phyloP scores from a whole-genome alignment of 2,888 invertebrate species.

The Netelia melanura region DNA sequence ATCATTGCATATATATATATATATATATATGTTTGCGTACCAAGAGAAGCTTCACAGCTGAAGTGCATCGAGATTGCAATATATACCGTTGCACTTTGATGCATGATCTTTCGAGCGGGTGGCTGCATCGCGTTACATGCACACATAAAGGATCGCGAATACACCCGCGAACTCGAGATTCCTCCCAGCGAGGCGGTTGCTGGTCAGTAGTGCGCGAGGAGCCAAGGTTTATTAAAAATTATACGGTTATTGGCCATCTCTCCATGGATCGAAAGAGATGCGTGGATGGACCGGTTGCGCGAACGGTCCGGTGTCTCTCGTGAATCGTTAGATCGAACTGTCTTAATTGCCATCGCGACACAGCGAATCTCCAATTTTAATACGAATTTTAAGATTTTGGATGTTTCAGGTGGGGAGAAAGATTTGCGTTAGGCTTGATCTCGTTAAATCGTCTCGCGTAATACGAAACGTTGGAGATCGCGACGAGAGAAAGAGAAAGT shows the following conservation, averaged over 20 bases:
- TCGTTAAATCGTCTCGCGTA: constrained; percentile 8
- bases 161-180: constrained; percentile 38
- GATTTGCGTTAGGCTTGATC: neutral
- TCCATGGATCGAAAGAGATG: too few species aligned
- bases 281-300: too few species aligned
- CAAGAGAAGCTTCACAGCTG: constrained; percentile 38
- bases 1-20: constrained; percentile 19
- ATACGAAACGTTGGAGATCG: constrained; percentile 12
- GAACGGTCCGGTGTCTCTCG: too few species aligned
- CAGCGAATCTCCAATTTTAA: too few species aligned
- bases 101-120: constrained; percentile 72
- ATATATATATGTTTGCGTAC: neutral
- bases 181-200: constrained; percentile 62
- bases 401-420: neutral
- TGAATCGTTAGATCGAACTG: too few species aligned
- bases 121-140: constrained; percentile 36
- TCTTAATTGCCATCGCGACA: too few species aligned
- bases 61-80: constrained; percentile 63
- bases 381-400: too few species aligned
- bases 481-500: constrained; percentile 43
- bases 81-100: constrained; percentile 79
- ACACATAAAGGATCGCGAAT: constrained; percentile 24
- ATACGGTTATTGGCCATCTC: neutral
- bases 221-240: neutral
- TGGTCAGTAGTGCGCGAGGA: constrained; percentile 72